Conservation (phyloP, 35 echinoderm and acorn worm species). For the Diadema setosum region DNA sequence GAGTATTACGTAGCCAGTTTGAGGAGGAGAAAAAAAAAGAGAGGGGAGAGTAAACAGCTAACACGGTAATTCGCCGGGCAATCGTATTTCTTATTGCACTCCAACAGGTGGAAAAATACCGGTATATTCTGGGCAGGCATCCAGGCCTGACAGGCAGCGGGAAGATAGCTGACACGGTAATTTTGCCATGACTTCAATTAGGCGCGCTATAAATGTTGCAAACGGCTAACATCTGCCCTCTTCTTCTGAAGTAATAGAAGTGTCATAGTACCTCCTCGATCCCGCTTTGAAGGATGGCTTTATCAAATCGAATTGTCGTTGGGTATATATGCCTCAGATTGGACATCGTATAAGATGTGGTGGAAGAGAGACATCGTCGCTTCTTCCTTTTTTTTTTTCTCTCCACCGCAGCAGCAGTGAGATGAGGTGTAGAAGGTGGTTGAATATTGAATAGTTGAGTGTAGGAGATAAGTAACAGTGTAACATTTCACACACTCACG, state of each 20-base stretch:
- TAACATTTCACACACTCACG: too few species aligned
- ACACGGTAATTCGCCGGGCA: neutral
- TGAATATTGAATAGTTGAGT: too few species aligned
- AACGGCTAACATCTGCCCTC: neutral
- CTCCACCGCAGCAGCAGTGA: too few species aligned
- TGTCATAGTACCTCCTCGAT: too few species aligned
- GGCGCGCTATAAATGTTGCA: neutral
- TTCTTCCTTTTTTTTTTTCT: too few species aligned
- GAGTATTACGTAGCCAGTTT: neutral
- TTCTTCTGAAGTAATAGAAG: neutral
- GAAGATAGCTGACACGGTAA: slow-evolving; percentile 3
- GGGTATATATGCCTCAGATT: too few species aligned
- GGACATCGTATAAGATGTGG: too few species aligned
- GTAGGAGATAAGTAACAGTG: too few species aligned
- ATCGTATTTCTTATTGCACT: neutral
- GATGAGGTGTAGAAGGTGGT: too few species aligned
- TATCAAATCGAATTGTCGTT: too few species aligned
- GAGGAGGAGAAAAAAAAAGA: neutral
- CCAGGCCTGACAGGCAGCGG: neutral
- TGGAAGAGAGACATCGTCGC: too few species aligned
- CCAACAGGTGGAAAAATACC: slow-evolving; percentile 13
- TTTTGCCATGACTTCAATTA: slow-evolving; percentile 8
- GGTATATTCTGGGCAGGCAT: neutral
- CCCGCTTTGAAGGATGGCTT: too few species aligned
- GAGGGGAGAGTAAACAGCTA: neutral